Evolutionary conservation across 2,888 invertebrate species (phyloP).

Genomic region (Lamproptera curius): DNA sequence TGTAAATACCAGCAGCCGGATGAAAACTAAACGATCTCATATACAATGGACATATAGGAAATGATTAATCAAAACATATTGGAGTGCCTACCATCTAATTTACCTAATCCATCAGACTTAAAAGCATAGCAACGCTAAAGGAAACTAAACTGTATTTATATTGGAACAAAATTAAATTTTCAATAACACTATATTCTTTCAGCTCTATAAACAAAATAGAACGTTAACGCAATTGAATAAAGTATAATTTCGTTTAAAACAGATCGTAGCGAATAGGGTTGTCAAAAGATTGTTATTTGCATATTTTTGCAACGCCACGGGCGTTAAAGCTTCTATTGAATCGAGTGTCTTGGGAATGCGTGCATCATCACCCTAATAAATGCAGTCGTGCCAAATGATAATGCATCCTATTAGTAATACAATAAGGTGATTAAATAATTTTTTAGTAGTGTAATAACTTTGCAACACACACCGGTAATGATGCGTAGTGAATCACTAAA

Average conservation of each 20-base stretch:
- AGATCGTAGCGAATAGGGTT: slow-evolving; percentile 19
- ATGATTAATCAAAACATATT: slow-evolving; percentile 34
- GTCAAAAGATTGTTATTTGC: slow-evolving; percentile 29
- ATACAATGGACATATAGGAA: slow-evolving; percentile 29
- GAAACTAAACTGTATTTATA: slow-evolving; percentile 5
- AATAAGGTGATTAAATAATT: too few species aligned
- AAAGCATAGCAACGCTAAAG: not conserved
- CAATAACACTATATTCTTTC: too few species aligned
- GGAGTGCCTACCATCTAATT: slow-evolving; percentile 20
- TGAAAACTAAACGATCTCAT: slow-evolving; percentile 30
- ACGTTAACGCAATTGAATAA: too few species aligned
- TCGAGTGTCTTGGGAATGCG: slow-evolving; percentile 20
- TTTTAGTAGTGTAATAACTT: too few species aligned
- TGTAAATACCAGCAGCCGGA: slow-evolving; percentile 27
- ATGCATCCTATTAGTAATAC: slow-evolving; percentile 31
- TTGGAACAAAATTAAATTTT: not conserved
- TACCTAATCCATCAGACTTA: slow-evolving; percentile 27
- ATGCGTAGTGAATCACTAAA: slow-evolving; percentile 59
- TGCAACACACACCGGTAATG: slow-evolving; percentile 31
- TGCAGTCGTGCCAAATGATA: slow-evolving; percentile 14
- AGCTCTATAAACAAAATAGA: too few species aligned
- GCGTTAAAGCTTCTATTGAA: slow-evolving; percentile 28
- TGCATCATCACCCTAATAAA: slow-evolving; percentile 4
- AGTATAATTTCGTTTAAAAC: slow-evolving; percentile 17
- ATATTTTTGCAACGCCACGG: slow-evolving; percentile 31